These are phyloP conservation scores for Lepus townsendii DNA, from an alignment of 2,797 vertebrate species.

Conservation along the genomic window DNA sequence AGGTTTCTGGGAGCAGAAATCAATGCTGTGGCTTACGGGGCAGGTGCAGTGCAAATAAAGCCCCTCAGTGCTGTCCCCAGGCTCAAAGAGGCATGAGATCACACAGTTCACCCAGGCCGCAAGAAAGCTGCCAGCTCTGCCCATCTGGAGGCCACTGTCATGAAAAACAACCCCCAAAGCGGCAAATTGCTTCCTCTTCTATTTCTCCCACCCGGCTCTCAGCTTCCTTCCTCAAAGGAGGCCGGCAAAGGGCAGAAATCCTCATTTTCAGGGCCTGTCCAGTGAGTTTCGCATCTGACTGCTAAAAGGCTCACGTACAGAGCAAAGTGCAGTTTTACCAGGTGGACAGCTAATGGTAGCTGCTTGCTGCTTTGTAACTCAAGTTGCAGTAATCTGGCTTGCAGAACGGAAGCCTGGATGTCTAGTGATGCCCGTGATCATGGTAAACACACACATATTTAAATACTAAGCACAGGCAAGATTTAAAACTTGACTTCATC, in stretches of 20 bases:
- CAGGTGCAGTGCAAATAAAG: conserved; percentile 85
- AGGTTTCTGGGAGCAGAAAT: conserved; percentile 76
- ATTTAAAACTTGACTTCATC: background rate
- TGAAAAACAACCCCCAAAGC: background rate
- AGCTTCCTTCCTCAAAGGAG: background rate
- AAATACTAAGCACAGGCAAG: conserved; percentile 16
- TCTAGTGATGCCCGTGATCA: background rate
- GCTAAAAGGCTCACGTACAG: background rate
- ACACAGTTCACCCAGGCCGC: conserved; percentile 61
- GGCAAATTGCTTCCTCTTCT: background rate
- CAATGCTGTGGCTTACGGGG: conserved; percentile 62
- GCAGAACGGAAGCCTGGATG: background rate
- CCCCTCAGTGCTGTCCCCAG: conserved; percentile 72
- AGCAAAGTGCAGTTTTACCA: background rate
- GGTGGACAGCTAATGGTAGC: background rate
- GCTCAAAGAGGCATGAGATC: conserved; percentile 72
- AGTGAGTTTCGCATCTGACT: background rate
- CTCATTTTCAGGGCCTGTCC: background rate
- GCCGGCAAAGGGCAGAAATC: background rate
- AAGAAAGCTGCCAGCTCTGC: conserved; percentile 69
- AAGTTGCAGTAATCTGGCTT: background rate
- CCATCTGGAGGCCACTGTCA: conserved; percentile 63
- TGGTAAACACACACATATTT: background rate
- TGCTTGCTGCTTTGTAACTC: background rate
- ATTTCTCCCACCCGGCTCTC: background rate